Conservation (phyloP, 2,797 vertebrate genomes). For the Pseudochaenichthys georgianus region DNA sequence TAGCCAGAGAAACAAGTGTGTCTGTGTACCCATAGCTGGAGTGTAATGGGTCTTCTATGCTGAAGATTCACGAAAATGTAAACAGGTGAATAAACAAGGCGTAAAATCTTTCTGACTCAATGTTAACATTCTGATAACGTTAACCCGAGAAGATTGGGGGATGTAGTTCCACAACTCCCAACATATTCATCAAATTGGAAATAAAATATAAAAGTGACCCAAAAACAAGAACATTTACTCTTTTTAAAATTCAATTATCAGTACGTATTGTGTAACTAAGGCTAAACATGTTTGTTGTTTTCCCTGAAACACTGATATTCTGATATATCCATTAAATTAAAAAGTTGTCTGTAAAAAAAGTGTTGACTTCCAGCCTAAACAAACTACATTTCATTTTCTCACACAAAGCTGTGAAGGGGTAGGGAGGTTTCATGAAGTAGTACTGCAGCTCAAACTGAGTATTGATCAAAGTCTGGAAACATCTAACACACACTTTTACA, state of each 20-base stretch:
- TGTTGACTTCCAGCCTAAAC: neutral
- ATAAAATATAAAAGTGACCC: neutral
- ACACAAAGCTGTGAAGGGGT: too few species aligned
- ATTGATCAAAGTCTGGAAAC: neutral
- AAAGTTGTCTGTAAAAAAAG: neutral
- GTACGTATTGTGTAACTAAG: neutral
- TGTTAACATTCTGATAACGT: neutral
- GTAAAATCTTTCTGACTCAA: neutral
- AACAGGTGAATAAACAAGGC: neutral
- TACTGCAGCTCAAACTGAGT: neutral
- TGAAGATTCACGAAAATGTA: too few species aligned
- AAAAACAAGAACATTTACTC: too few species aligned
- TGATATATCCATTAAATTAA: fast-evolving
- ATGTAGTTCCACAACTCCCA: neutral
- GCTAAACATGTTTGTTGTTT: neutral
- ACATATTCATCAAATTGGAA: neutral
- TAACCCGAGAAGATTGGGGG: neutral
- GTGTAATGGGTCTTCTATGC: too few species aligned
- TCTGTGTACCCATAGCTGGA: too few species aligned
- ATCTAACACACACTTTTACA: neutral
- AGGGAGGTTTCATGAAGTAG: too few species aligned
- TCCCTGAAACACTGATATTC: neutral
- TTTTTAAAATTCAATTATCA: neutral
- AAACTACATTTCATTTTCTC: too few species aligned
- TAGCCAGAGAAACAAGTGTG: neutral